Evolutionary conservation across 2,888 invertebrate genomes (phyloP).

Genomic region (Conops quadrifasciatus): DNA sequence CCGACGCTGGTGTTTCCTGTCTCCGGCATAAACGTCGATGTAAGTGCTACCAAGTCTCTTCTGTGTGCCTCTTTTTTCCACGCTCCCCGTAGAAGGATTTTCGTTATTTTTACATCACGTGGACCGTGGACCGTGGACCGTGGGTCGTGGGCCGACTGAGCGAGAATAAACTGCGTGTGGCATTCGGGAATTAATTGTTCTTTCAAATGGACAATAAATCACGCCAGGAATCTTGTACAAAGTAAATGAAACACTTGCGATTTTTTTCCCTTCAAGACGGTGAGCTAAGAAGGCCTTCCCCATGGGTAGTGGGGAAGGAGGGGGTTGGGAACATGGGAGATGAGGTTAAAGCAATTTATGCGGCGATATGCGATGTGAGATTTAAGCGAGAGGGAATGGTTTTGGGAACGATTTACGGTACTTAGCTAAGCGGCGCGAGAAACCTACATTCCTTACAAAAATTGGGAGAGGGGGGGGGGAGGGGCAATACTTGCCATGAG

Average conservation of each 20-base stretch:
- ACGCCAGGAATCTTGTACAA: slow-evolving; percentile 25
- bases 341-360: background rate
- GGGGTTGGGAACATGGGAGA: background rate
- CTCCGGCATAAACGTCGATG: slow-evolving; percentile 70
- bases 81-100: too few species aligned
- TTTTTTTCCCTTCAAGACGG: background rate
- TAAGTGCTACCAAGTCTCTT: slow-evolving; percentile 65
- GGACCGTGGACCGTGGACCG: background rate
- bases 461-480: too few species aligned
- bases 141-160: background rate
- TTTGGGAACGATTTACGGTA: too few species aligned
- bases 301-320: slow-evolving; percentile 1
- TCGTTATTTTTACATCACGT: too few species aligned
- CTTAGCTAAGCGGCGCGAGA: too few species aligned
- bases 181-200: slow-evolving; percentile 27
- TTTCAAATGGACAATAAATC: slow-evolving; percentile 32
- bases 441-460: too few species aligned
- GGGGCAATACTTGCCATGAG: too few species aligned
- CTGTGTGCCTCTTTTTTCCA: background rate
- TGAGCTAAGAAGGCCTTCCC: background rate
- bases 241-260: slow-evolving; percentile 26
- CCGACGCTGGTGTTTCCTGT: slow-evolving; percentile 69
- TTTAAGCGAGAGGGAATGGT: too few species aligned
- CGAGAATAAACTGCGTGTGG: slow-evolving; percentile 16
- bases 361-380: too few species aligned